Conservation (phyloP, 2,888 invertebrate species). For the Lutraria lutraria region DNA sequence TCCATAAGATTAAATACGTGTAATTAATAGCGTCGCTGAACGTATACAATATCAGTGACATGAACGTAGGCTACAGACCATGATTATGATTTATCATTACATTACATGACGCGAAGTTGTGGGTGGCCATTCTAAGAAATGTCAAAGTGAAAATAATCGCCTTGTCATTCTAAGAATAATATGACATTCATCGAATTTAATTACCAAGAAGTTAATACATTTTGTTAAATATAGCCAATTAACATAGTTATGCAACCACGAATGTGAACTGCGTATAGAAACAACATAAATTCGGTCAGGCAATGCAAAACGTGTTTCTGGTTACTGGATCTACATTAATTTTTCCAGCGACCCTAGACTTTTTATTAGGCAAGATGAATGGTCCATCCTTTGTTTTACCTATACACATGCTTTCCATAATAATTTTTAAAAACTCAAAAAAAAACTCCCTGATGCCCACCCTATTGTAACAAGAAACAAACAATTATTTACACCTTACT, state of each 20-base stretch:
- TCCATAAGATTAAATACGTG: too few species aligned
- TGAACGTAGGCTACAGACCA: not conserved
- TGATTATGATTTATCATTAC: not conserved
- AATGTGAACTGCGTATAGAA: not conserved
- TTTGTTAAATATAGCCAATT: not conserved
- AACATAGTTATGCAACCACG: not conserved
- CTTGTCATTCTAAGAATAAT: not conserved
- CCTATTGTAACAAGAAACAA: too few species aligned
- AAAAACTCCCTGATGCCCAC: too few species aligned
- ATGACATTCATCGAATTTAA: not conserved
- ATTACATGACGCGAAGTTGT: not conserved
- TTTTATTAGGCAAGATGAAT: too few species aligned
- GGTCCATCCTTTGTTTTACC: too few species aligned
- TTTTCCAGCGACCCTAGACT: too few species aligned
- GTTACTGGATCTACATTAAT: too few species aligned
- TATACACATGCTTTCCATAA: too few species aligned
- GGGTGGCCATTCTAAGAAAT: not conserved
- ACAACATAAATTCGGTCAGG: not conserved
- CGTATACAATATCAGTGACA: not conserved
- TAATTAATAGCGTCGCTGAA: not conserved
- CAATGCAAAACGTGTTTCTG: too few species aligned
- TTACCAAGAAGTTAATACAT: not conserved
- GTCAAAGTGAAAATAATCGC: not conserved
- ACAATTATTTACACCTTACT: too few species aligned
- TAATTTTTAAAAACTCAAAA: too few species aligned